Conservation (phyloP, 1,140 invertebrate genomes). For the Tetragnatha versicolor region DNA sequence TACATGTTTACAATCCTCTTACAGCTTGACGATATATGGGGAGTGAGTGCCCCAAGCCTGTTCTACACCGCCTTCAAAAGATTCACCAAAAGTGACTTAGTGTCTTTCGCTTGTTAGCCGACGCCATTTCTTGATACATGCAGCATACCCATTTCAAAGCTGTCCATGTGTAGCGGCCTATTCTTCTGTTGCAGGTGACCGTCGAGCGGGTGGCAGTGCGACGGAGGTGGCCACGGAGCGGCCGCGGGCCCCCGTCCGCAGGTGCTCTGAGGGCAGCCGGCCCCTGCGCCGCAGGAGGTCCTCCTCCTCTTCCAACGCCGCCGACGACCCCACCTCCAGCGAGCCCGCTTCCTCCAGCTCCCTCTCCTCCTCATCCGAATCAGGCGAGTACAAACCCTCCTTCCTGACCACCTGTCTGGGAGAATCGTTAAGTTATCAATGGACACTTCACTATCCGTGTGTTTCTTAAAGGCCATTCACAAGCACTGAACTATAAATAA, state of each 20-base stretch:
- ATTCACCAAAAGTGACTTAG: no score
- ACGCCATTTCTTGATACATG: no score
- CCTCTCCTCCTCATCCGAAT: conserved; percentile 13
- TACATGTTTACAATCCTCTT: no score
- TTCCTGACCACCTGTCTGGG: not conserved
- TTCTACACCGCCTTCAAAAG: no score
- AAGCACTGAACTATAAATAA: no score
- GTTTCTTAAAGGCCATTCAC: no score
- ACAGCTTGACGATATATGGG: no score
- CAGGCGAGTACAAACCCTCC: conserved; percentile 9
- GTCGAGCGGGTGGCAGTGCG: conserved; percentile 36
- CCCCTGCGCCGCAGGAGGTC: conserved; percentile 10
- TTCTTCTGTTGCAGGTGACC: conserved; percentile 14
- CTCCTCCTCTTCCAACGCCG: conserved; percentile 30
- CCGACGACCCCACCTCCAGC: conserved; percentile 21
- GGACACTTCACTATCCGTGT: no score
- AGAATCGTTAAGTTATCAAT: not conserved
- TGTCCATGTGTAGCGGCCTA: no score
- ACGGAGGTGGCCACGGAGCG: conserved; percentile 31
- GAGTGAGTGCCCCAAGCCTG: no score
- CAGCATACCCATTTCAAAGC: no score
- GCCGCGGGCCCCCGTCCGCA: conserved; percentile 13
- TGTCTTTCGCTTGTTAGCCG: no score
- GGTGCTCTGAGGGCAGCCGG: conserved; percentile 33
- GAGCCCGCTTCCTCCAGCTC: conserved; percentile 6